Base-by-base conservation (phyloP, 2,888 invertebrate genomes). In the Agriopis aurantiaria region DNA sequence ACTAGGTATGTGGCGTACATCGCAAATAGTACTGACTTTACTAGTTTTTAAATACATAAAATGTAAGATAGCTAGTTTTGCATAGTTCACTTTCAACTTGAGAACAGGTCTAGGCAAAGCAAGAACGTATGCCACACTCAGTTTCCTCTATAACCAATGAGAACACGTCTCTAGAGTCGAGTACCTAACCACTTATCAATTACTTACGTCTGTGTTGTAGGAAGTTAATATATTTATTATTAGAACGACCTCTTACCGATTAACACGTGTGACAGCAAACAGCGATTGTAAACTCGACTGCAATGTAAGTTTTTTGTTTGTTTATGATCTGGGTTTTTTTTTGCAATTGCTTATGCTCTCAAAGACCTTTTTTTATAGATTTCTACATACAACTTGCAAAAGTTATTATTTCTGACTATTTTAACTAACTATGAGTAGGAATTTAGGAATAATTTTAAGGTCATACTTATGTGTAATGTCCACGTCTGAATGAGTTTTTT, bases 221-320 rank as follows among this genome's bases (percentile, higher is more conserved):
- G 41, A 57, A 48, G 46, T 23, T n/a, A 58, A 8, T 48, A 48
- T n/a, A n/a, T 46, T 58, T 41, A 58, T 58, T 58, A 48, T 12
- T 46, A 58, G 12, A 46, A 58, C 58, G n/a, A 33, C n/a, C 58
- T 58, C 46, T 33, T 23, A 23, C 8, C 58, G 46, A 33, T 8
- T 8, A 23, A 45, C 12, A 57, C 57, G 57, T 57, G 57, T 17
- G n/a, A 8, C 17, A 23, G 17, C 40, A 12, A 11, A 57, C 33
- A 3, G 5, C 33, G 33, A 33, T 33, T 45, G 55, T 10, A 11
- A 14, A 23, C 7, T 17, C n/a, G n/a, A n/a, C 45, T 43, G 17
- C 10, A 17, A 43, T n/a, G 57, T 57, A 23, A 58, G 58, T 58
- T 58, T 57, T 45, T 23, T n/a, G n/a, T n/a, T 17, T 8, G 17